Evolutionary conservation across 2,113 vertebrate species (phyloP), one percentile per base, ranked within the genome.

Genomic region (Ondatra zibethicus): DNA sequence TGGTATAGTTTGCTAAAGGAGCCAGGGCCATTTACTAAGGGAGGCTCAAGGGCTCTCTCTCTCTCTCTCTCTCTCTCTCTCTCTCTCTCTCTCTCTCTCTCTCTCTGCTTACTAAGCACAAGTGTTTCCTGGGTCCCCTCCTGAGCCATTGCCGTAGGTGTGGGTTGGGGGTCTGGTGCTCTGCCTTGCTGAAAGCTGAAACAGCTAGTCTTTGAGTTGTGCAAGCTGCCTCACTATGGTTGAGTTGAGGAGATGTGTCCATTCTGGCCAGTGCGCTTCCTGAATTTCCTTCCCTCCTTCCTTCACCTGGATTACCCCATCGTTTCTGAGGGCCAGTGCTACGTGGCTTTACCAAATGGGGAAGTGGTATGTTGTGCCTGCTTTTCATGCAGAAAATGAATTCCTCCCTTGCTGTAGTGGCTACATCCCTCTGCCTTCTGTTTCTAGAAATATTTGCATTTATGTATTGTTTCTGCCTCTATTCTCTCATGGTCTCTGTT

Each of bases 381-480:
- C 39, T 91, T 45, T 78, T 93, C 94, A 96, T 93, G 94, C 92
- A 94, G 93, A 61, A 95, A 47, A 93, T 96, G 58, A 89, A 97
- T 77, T 61, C 70, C 5, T 33, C 31, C 47, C 72, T 55, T 96
- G 36, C 85, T 86, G 8, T 78, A 21, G 95, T 5, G 42, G 73
- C 36, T 42, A 42, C 17, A 39, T 89, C 61, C 84, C 14, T n/a
- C 75, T 76, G 50, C 82, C 17, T 97, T 96, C 72, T 97, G 61
- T 91, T 98, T 97, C 88, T 98, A 94, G 96, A 98, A 85, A 75
- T 97, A 96, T 94, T 98, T 98, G 95, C 97, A 97, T 97, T 96
- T 98, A 90, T 98, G 97, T 80, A 17, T 89, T 61, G 97, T 90
- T 88, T 94, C 96, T 87, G 77, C 77, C 50, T 88, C 77, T 88